These are phyloP conservation scores for Chiloscyllium punctatum DNA, from an alignment of 2,797 vertebrate species.

Conservation along the genomic window DNA sequence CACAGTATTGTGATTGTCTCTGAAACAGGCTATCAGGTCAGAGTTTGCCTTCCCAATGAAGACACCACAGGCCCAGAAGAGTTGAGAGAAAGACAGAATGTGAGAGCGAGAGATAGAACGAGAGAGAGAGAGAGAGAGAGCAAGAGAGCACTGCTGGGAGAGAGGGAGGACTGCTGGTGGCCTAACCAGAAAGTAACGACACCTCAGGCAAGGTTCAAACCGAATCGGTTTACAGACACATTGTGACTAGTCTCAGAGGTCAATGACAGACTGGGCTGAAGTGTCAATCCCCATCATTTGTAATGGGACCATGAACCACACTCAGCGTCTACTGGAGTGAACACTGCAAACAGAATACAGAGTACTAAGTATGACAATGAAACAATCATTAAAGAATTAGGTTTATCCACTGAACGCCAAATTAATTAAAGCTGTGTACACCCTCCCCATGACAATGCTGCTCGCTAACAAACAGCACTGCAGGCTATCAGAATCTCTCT, in stretches of 20 bases:
- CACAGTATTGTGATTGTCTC: too few species aligned
- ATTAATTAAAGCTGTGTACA: background rate
- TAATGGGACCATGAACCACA: background rate
- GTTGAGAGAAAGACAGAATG: too few species aligned
- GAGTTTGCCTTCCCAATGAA: too few species aligned
- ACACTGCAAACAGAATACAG: background rate
- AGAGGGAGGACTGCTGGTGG: too few species aligned
- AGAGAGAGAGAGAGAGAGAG: too few species aligned
- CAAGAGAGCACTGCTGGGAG: too few species aligned
- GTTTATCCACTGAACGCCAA: background rate
- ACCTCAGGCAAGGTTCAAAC: background rate
- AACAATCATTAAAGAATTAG: background rate
- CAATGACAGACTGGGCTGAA: background rate
- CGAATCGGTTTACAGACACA: background rate
- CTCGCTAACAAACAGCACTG: background rate
- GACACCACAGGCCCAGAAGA: too few species aligned
- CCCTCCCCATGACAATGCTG: background rate
- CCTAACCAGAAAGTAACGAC: too few species aligned
- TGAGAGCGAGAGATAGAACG: too few species aligned
- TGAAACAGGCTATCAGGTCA: too few species aligned
- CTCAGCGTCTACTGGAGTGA: background rate
- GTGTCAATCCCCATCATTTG: too few species aligned
- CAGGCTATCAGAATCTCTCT: background rate
- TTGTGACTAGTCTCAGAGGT: background rate
- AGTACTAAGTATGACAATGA: background rate